Base-by-base conservation (phyloP, 2,888 invertebrate genomes). In the Arge pagana region DNA sequence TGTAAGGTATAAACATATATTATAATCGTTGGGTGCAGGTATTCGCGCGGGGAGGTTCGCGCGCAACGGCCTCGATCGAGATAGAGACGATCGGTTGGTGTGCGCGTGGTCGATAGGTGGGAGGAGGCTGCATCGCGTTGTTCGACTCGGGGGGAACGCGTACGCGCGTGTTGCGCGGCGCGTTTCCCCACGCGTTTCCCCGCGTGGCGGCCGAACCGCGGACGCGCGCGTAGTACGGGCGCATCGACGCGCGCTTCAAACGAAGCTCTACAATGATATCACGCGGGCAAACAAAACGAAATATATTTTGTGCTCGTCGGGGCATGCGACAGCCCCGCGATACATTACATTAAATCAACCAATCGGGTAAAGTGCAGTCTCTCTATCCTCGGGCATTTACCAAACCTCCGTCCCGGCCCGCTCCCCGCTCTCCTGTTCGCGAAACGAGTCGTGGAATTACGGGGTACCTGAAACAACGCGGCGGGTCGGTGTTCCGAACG, bases 261-360 rank as follows among this genome's bases (percentile, higher is more conserved):
- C 23, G 30, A 30, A 30, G 19, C 42, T 30, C 42, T 18, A 42
- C 19, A 42, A 42, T 42, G 42, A 43, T 31, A 43, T 31, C 30
- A 30, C 37, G 41, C 50, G 39, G 35, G 45, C 48, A 54, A 54
- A 56, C 56, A 54, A 43, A 49, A 31, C 30, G 23, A 54, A 49
- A 54, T 56, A 42, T 49, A 51, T 56, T 56, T 56, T 54, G 31
- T 49, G 28, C 43, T 41, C 36, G 43, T 21, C 15, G 33, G 6
- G 37, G 23, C 35, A 24, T n/a, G 33, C 40, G n/a, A 48, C 45
- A 33, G 23, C 24, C 30, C 31, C 15, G 16, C 50, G 31, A 45
- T 52, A 41, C 54, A 45, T 56, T 56, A 54, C 54, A 50, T 52
- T 50, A 41, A 56, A 56, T 52, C 54, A 45, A 45, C 52, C 54